A percentile compares a stretch with the other conserved stretches of the same genome.
These are phyloP conservation scores for Mesocentrotus franciscanus DNA, from an alignment of 53 echinoderm and acorn worm species.

Conservation along the genomic window DNA sequence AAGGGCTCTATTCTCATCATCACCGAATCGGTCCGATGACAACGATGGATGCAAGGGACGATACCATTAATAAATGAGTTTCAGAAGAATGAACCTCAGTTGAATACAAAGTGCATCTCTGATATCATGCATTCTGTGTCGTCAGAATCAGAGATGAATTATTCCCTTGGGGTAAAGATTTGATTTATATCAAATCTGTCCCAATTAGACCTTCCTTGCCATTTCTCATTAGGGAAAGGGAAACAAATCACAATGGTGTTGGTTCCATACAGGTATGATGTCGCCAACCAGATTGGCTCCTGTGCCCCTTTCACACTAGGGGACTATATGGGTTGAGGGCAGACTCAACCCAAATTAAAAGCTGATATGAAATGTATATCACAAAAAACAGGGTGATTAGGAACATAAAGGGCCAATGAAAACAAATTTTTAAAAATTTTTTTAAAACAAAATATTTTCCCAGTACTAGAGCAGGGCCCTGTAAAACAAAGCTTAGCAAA, in stretches of 20 bases:
- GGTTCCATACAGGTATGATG: not conserved
- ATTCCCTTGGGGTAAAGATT: not conserved
- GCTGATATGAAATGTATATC: not conserved
- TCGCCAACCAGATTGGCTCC: not conserved
- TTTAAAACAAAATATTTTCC: too few relatives aligned
- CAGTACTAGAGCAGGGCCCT: too few relatives aligned
- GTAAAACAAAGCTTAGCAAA: too few relatives aligned
- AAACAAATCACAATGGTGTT: not conserved
- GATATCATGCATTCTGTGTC: not conserved
- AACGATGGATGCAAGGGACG: not conserved
- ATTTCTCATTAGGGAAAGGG: not conserved
- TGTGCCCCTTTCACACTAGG: not conserved
- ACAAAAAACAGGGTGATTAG: too few relatives aligned
- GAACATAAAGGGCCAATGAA: too few relatives aligned
- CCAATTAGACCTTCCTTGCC: not conserved
- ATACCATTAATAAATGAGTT: not conserved
- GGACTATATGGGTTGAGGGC: not conserved
- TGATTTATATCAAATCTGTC: conserved; percentile 7
- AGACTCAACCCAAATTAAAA: not conserved
- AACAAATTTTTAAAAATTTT: too few relatives aligned
- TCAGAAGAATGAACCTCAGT: not conserved
- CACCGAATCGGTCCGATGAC: too few relatives aligned
- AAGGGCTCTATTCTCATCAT: too few relatives aligned
- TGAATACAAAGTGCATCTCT: not conserved
- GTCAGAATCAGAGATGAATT: not conserved